Conservation (phyloP, 2,888 invertebrate genomes). For the Sinelater perroti region DNA sequence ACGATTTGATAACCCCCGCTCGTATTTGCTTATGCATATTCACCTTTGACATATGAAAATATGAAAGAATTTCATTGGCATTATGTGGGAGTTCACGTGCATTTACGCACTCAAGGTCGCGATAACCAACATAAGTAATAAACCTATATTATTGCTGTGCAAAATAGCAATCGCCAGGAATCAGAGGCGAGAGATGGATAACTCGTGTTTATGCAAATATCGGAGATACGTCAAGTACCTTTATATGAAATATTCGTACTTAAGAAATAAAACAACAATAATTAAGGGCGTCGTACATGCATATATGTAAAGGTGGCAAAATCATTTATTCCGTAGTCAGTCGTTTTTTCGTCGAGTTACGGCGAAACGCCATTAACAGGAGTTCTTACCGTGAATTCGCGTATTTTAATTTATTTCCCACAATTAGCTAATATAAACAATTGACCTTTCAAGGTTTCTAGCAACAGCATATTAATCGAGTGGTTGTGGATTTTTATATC, state of each 20-base stretch:
- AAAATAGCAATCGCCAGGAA: conserved; percentile 21
- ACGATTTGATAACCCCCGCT: conserved; percentile 1
- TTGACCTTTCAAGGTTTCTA: conserved; percentile 22
- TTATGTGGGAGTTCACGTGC: conserved; percentile 25
- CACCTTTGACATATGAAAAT: conserved; percentile 35
- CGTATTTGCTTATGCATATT: conserved; percentile 3
- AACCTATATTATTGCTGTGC: conserved; percentile 16
- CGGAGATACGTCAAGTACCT: conserved; percentile 2
- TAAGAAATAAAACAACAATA: conserved; percentile 15
- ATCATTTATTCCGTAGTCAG: conserved; percentile 15
- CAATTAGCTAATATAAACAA: conserved; percentile 17
- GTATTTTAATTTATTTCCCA: conserved; percentile 14
- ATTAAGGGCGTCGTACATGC: conserved; percentile 12
- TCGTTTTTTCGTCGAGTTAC: conserved; percentile 4
- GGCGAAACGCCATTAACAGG: conserved; percentile 4
- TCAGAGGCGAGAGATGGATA: conserved; percentile 13
- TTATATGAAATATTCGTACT: conserved; percentile 3
- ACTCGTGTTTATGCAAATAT: conserved; percentile 21
- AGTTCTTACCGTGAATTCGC: conserved; percentile 11
- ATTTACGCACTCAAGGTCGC: conserved; percentile 30
- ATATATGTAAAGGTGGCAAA: too few relatives aligned
- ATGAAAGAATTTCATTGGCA: conserved; percentile 27
- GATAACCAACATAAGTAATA: conserved; percentile 21
- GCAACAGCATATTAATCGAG: conserved; percentile 8
- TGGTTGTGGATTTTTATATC: conserved; percentile 4